Evolutionary conservation across 2,113 vertebrate genomes (phyloP).

Genomic region (Chaetops frenatus): DNA sequence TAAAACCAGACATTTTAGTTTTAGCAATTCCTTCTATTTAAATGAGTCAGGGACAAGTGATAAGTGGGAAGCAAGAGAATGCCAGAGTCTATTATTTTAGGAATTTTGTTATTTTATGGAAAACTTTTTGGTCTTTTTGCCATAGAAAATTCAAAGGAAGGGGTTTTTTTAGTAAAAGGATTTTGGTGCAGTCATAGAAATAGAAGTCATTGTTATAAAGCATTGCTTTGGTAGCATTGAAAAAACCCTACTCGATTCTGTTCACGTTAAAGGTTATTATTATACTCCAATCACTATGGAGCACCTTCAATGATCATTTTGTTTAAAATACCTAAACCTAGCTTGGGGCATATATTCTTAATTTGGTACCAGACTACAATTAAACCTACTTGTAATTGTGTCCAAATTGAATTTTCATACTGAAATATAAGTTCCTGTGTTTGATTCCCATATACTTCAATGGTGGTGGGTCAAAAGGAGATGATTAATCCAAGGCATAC

Average conservation of each 20-base stretch:
- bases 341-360: not conserved
- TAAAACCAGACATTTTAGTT: slow-evolving; percentile 41
- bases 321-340: not conserved
- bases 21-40: slow-evolving; percentile 18
- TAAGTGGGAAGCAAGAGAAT: not conserved
- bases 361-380: not conserved
- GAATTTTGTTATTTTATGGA: not conserved
- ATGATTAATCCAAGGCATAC: not conserved
- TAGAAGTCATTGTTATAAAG: not conserved
- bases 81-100: not conserved
- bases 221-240: not conserved
- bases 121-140: not conserved
- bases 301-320: not conserved
- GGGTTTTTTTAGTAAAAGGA: not conserved
- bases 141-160: not conserved
- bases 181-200: not conserved
- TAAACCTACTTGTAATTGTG: not conserved
- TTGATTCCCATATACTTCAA: not conserved
- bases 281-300: not conserved
- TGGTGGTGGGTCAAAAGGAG: not conserved
- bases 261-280: not conserved
- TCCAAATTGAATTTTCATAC: not conserved
- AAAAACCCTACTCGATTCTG: not conserved
- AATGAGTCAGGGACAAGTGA: not conserved
- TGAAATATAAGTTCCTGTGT: not conserved